Evolutionary conservation across 2,888 invertebrate genomes (phyloP), one percentile per base, ranked within the genome.

Genomic region (Mimas tiliae): DNA sequence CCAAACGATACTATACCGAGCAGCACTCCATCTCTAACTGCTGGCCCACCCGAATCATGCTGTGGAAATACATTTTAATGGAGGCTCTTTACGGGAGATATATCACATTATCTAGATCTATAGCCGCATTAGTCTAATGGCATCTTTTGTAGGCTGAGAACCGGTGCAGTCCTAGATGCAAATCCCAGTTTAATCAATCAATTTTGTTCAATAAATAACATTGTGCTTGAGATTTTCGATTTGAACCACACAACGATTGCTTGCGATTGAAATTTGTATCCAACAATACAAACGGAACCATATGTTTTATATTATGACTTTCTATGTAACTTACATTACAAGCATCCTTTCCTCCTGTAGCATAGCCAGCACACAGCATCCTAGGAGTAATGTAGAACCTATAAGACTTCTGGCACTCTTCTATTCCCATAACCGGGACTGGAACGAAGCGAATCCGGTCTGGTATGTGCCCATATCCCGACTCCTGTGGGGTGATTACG

Each of bases 21-120:
- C 0, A 93, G 83, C 0, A 92, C 90, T 0, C 93, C 92, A 27
- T 93, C 91, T 0, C 91, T 79, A 0, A 93, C 91, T 0, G 93
- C 93, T 58, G 93, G 93, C 0, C 93, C 93, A 0, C 93, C 93
- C 0, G 91, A 91, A 69, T 93, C 93, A 63, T 93, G 93, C 93
- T 93, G 72, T 0, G 70, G 69, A 12, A 27, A 48, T 16, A n/a
- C 2, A 7, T 14, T 2, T 47, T 2, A 47, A 14, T 14, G 12
- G 16, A 48, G 14, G 27, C 9, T 48, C 14, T n/a, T n/a, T n/a
- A n/a, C n/a, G n/a, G n/a, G n/a, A n/a, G n/a, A n/a, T n/a, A n/a
- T n/a, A n/a, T n/a, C n/a, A n/a, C n/a, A n/a, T n/a, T n/a, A n/a
- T n/a, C n/a, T n/a, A n/a, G n/a, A n/a, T n/a, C n/a, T n/a, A n/a